Base-by-base conservation (phyloP, 2,888 invertebrate genomes). In the Drosophila borealis region DNA sequence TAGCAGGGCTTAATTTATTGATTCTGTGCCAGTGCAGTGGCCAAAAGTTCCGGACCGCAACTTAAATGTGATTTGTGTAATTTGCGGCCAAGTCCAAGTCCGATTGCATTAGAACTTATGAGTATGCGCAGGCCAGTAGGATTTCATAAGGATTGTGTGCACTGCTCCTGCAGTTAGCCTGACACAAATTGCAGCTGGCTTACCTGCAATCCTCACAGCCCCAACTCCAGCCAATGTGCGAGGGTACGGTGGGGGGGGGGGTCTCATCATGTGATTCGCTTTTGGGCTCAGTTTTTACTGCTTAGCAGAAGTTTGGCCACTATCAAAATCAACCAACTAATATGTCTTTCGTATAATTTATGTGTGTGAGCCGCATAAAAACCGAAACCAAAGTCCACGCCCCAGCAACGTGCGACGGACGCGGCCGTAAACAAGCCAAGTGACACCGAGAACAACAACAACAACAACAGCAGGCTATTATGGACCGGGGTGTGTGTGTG, bases 341-440 rank as follows among this genome's bases (percentile, higher is more conserved):
- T 79, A 84, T 79, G 78, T 74, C 78, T 70, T 67, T 74, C 77
- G 71, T 80, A 77, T 80, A 80, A 80, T 79, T 77, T 79, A 79
- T 79, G 80, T 74, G 70, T 67, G 80, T 70, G 69, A 64, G 73
- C 37, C 56, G 71, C 80, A 78, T 77, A 70, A 78, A 78, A 77
- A 70, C 64, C 66, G 66, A 57, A 70, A 70, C 53, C 66, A 74
- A 70, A 70, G 70, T 62, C 70, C 56, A 62, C 59, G 49, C 55
- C 70, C 63, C 41, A 37, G 46, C 55, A 61, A 73, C 65, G 60
- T 70, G 49, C 49, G 54, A 44, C 50, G 57, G 44, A 69, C 63
- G 65, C 70, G 73, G 77, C 78, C 78, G 74, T 77, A 74, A 78
- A 67, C 76, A 73, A 73, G 69, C 46, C 73, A 70, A 76, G 73